Conservation (phyloP, 2,113 vertebrate genomes). For the Galemys pyrenaicus region DNA sequence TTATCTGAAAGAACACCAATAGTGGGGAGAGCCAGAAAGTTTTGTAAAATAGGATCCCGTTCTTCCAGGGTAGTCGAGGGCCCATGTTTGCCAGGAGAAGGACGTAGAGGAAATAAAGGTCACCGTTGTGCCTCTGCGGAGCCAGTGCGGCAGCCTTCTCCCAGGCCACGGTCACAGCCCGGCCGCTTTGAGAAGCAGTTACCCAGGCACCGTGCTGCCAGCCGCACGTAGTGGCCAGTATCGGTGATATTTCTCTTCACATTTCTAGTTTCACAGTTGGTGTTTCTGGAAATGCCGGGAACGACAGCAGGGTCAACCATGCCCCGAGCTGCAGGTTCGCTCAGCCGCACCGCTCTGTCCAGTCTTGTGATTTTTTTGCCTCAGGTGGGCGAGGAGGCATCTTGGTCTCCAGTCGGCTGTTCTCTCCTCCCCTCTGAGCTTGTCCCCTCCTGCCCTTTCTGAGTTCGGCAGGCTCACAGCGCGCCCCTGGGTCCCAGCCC, state of each 20-base stretch:
- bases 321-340: not conserved
- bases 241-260: not conserved
- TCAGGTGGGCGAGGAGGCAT: not conserved
- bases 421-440: not conserved
- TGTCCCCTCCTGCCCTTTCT: not conserved
- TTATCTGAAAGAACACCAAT: not conserved
- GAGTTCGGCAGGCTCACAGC: rapidly evolving
- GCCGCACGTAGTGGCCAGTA: not conserved
- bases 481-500: rapidly evolving
- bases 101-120: rapidly evolving
- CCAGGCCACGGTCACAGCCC: rapidly evolving
- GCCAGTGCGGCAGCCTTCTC: too few relatives aligned
- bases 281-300: not conserved
- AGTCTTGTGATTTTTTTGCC: not conserved
- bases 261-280: not conserved
- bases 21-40: not conserved
- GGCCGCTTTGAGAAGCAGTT: not conserved
- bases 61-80: slow-evolving; percentile 21
- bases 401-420: too few relatives aligned
- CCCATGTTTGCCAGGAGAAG: not conserved
- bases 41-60: not conserved
- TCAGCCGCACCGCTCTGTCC: rapidly evolving
- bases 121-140: rapidly evolving
- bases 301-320: not conserved
- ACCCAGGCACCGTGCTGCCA: not conserved